phyloP scores from a whole-genome alignment of 2,113 vertebrate species.

The Chamaea fasciata region DNA sequence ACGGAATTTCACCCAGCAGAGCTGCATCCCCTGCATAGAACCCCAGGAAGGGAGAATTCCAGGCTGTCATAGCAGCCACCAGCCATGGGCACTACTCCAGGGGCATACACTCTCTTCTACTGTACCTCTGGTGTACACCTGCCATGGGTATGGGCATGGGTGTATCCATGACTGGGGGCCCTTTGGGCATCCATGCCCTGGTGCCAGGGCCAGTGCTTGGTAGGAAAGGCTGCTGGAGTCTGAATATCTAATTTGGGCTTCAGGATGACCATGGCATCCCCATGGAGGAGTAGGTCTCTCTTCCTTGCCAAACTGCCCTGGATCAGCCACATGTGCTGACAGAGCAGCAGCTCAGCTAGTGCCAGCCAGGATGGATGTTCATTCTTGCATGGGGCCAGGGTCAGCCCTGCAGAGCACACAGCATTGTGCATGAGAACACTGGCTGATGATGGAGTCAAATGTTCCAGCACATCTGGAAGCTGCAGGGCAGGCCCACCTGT shows the following conservation, averaged over 20 bases:
- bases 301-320: background rate
- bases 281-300: background rate
- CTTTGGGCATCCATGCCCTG: background rate
- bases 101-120: background rate
- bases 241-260: background rate
- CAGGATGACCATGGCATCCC: too few species aligned
- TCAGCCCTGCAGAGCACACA: background rate
- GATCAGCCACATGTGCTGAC: rapidly evolving
- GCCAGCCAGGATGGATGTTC: rapidly evolving
- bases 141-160: too few species aligned
- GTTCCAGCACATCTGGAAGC: too few species aligned
- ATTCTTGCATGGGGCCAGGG: background rate
- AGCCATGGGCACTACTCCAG: background rate
- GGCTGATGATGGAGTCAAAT: background rate
- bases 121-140: background rate
- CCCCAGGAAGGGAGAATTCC: background rate
- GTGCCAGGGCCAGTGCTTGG: background rate
- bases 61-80: background rate
- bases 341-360: rapidly evolving
- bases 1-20: background rate
- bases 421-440: rapidly evolving
- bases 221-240: background rate
- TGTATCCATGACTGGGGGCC: background rate
- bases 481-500: background rate
- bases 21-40: background rate